phyloP scores from a whole-genome alignment of 2,888 invertebrate genomes.

The Ormyrus rosae region DNA sequence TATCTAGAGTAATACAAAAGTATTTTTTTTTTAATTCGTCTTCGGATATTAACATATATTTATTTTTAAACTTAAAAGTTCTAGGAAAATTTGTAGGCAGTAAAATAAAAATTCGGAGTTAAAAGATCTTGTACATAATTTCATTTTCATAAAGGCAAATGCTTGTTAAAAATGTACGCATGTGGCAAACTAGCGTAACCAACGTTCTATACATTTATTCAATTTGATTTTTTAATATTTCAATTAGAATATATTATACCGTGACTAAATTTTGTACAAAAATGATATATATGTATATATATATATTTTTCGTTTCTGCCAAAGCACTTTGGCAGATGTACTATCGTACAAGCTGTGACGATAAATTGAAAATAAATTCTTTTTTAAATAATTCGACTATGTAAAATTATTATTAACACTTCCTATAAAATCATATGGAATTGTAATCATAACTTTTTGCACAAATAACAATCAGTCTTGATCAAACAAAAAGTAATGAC shows the following conservation, averaged over 20 bases:
- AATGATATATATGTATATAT: constrained; percentile 34
- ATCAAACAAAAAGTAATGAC: constrained; percentile 9
- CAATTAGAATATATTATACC: constrained; percentile 35
- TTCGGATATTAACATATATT: not conserved
- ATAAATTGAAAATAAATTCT: constrained; percentile 45
- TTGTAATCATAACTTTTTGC: not conserved
- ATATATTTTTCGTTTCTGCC: constrained; percentile 43
- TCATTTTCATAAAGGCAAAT: constrained; percentile 32
- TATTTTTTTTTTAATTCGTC: constrained; percentile 35
- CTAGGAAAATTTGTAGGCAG: constrained; percentile 16
- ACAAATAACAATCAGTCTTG: constrained; percentile 40
- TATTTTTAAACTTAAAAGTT: constrained; percentile 29
- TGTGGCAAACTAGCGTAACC: constrained; percentile 27
- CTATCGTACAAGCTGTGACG: constrained; percentile 41
- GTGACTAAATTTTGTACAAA: constrained; percentile 49
- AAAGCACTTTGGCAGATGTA: constrained; percentile 39
- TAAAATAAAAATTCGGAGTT: constrained; percentile 24
- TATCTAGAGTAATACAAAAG: constrained; percentile 36
- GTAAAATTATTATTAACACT: constrained; percentile 10
- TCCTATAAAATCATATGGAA: constrained; percentile 18
- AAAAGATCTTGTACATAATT: constrained; percentile 47
- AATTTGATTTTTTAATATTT: constrained; percentile 36
- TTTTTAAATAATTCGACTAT: constrained; percentile 36
- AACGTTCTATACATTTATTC: constrained; percentile 35
- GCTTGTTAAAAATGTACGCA: constrained; percentile 29